Evolutionary conservation across 2,797 vertebrate species (phyloP).

Genomic region (Danio aesculapii): DNA sequence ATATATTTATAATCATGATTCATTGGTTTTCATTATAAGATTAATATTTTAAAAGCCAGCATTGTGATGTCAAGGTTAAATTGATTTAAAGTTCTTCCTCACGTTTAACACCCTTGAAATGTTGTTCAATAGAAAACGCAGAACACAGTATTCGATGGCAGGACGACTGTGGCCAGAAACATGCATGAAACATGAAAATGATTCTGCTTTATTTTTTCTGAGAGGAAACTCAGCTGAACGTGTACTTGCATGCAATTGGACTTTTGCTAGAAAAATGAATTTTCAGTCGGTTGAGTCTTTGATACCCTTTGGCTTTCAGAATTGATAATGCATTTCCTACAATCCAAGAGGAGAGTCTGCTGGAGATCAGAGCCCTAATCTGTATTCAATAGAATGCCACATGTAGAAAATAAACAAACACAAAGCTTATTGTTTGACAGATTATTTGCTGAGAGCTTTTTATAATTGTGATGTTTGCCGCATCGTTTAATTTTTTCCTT

Average conservation of each 20-base stretch:
- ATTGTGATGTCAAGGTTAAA: slow-evolving; percentile 49
- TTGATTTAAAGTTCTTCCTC: slow-evolving; percentile 46
- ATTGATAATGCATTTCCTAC: slow-evolving; percentile 12
- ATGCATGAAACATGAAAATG: slow-evolving; percentile 46
- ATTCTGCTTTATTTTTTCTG: slow-evolving; percentile 25
- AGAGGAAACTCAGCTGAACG: slow-evolving; percentile 7
- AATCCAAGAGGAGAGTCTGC: slow-evolving; percentile 7
- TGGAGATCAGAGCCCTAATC: slow-evolving; percentile 34
- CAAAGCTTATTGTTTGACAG: slow-evolving; percentile 4
- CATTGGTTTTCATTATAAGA: slow-evolving; percentile 49
- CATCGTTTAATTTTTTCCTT: slow-evolving; percentile 31
- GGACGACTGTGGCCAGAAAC: slow-evolving; percentile 12
- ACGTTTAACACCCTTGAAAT: slow-evolving; percentile 59
- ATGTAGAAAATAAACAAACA: slow-evolving; percentile 27
- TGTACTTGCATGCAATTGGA: slow-evolving; percentile 43
- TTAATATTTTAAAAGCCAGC: slow-evolving; percentile 62
- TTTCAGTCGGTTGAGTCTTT: not conserved
- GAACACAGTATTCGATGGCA: slow-evolving; percentile 13
- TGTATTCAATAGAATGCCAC: slow-evolving; percentile 24
- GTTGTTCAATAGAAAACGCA: slow-evolving; percentile 40
- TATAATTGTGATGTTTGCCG: slow-evolving; percentile 32
- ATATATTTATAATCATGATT: slow-evolving; percentile 45
- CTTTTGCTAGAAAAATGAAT: slow-evolving; percentile 1
- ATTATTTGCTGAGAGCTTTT: slow-evolving; percentile 29
- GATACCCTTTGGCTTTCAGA: slow-evolving; percentile 15